Evolutionary conservation across 1,140 invertebrate genomes (phyloP), one percentile per base, ranked within the genome.

Genomic region (Drosophila pseudoananassae): DNA sequence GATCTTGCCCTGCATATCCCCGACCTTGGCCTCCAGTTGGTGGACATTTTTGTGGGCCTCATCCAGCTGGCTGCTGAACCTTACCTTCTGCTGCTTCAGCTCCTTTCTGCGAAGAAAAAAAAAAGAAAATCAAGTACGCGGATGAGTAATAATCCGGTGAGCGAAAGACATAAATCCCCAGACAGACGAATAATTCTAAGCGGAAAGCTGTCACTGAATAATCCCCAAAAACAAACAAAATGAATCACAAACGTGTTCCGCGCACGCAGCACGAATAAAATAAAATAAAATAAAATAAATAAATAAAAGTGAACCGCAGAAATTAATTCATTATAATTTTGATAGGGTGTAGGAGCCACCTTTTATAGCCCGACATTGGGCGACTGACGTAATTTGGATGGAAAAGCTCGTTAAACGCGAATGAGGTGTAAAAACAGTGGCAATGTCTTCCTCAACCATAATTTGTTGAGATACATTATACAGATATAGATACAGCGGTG

Each of bases 1-100:
- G 88, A 94, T 93, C 90, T 93, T 92, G 47, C 90, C 83, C 53
- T 92, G 91, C 63, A 94, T 89, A 47, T 93, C 93, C 29, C 76
- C 90, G n/a, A 92, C 92, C 87, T 94, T 93, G 9, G 87, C 83
- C 83, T 94, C 93, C 69, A 93, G 77, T 47, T 83, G 90, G 3
- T 92, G 82, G 31, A 93, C 77, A 85, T 93, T 92, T 53, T 92
- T 92, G 36, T 92, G 92, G 12, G 93, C 84, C 79, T 93, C 93
- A 17, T 93, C 92, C 17, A 94, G 73, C 75, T 93, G 93, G 52
- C 92, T 92, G 65, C 91, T 92, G 59, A 92, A 93, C 65, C 92
- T 92, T 23, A 92, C 91, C 79, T 94, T 93, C 80, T 94, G 93
- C 61, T 93, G 93, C 46, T 93, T 92, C 20, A 94, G 72, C 71